Conservation (phyloP, 2,797 vertebrate genomes). For the Myiotriccus ornatus region DNA sequence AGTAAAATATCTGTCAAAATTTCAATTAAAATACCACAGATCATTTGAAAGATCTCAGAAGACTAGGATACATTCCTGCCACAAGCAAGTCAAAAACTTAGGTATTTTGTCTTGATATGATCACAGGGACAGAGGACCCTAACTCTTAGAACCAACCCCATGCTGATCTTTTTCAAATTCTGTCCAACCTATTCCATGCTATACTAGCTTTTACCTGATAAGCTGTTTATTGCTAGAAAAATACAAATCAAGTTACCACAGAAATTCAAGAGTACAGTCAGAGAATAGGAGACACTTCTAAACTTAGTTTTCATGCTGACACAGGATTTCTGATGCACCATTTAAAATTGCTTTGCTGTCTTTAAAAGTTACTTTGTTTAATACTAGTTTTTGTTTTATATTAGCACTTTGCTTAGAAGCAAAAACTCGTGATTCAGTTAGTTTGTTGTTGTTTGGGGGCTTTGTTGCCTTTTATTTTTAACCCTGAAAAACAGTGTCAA, state of each 20-base stretch:
- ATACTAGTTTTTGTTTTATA: not conserved
- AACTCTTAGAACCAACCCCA: not conserved
- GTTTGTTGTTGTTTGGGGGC: not conserved
- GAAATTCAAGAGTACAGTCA: not conserved
- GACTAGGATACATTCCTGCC: not conserved
- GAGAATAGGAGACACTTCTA: not conserved
- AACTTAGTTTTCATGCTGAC: not conserved
- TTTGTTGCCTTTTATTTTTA: not conserved
- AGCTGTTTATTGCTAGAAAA: not conserved
- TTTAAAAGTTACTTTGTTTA: not conserved
- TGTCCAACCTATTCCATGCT: not conserved
- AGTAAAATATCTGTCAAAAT: not conserved
- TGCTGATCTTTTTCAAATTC: not conserved
- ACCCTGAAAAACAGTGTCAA: not conserved
- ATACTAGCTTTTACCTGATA: not conserved
- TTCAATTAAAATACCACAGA: not conserved
- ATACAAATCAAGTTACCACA: not conserved
- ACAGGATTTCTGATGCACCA: not conserved
- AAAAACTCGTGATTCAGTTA: not conserved
- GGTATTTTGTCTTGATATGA: not conserved
- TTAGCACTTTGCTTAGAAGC: not conserved
- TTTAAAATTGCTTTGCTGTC: not conserved
- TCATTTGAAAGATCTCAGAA: not conserved
- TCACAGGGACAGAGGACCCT: not conserved
- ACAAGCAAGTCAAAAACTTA: not conserved